Evolutionary conservation across 2,888 invertebrate genomes (phyloP).

Genomic region (Brachypalpus laphriformis): DNA sequence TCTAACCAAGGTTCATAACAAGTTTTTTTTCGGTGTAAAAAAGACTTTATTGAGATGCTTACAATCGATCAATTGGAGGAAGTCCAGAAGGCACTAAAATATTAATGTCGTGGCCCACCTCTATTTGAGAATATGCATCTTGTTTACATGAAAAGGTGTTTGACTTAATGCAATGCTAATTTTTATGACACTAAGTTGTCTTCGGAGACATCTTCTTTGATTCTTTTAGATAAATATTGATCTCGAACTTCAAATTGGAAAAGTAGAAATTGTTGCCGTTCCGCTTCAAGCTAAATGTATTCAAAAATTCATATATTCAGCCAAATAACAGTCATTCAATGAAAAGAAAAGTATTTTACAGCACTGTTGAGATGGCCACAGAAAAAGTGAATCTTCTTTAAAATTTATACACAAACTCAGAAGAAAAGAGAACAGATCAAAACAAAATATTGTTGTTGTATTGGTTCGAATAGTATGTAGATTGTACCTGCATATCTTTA

Average conservation of each 20-base stretch:
- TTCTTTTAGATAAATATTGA: not conserved
- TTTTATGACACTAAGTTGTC: not conserved
- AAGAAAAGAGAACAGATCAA: too few relatives aligned
- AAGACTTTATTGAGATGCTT: not conserved
- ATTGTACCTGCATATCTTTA: too few relatives aligned
- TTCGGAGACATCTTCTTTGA: not conserved
- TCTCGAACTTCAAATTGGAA: not conserved
- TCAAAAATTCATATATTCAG: not conserved
- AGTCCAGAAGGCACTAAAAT: conserved; percentile 1
- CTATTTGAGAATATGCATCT: conserved; percentile 18
- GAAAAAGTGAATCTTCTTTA: too few relatives aligned
- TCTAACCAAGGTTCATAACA: conserved; percentile 22
- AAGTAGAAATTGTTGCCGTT: not conserved
- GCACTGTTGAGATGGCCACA: too few relatives aligned
- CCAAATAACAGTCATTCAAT: too few relatives aligned
- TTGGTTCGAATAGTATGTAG: too few relatives aligned
- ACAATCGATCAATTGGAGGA: conserved; percentile 15
- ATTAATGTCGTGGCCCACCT: not conserved
- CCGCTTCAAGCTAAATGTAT: not conserved
- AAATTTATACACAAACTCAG: too few relatives aligned
- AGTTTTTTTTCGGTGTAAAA: conserved; percentile 4
- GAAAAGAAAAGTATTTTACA: too few relatives aligned
- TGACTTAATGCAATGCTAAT: conserved; percentile 26
- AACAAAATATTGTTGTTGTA: too few relatives aligned
- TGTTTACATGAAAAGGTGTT: conserved; percentile 15